Percentiles rank a stretch among this genome's conserved stretches.
Evolutionary conservation across 1,140 invertebrate genomes (phyloP).

Genomic region (Aplysia californica): DNA sequence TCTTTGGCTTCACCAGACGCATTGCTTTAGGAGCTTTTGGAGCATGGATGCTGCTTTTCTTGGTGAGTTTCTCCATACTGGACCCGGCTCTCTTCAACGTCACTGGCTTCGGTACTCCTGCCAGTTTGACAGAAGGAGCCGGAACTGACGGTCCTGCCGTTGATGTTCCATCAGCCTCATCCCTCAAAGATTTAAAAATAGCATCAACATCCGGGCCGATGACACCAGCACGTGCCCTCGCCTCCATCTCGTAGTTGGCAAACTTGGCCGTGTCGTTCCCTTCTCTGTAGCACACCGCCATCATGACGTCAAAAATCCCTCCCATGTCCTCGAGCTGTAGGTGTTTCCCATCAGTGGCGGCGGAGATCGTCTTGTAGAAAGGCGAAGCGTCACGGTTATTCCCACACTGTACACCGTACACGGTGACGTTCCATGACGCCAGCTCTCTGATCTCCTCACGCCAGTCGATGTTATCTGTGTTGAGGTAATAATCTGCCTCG

Average conservation of each 20-base stretch:
- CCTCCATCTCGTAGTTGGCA: conserved; percentile 25
- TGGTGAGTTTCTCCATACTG: too few species aligned
- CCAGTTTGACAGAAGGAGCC: too few species aligned
- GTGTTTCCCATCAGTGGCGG: conserved; percentile 31
- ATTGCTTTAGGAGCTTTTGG: too few species aligned
- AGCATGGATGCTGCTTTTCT: too few species aligned
- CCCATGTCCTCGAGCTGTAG: too few species aligned
- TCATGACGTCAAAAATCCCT: too few species aligned
- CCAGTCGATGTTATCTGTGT: too few species aligned
- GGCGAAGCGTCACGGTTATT: neutral
- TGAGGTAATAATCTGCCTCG: too few species aligned
- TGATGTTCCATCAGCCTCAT: too few species aligned
- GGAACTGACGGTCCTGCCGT: conserved; percentile 26
- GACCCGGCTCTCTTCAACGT: too few species aligned
- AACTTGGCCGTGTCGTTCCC: conserved; percentile 4
- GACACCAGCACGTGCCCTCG: conserved; percentile 8
- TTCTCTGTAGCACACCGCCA: conserved; percentile 41
- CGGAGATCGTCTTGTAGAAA: conserved; percentile 35
- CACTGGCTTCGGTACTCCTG: neutral
- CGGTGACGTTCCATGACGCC: conserved; percentile 32
- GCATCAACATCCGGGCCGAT: too few species aligned
- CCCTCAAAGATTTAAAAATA: conserved; percentile 31
- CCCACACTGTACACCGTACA: conserved; percentile 43
- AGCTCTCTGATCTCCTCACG: conserved; percentile 59
- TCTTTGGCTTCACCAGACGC: neutral